Conservation (phyloP, 1,140 invertebrate genomes). For the Scaptomyza graminum region DNA sequence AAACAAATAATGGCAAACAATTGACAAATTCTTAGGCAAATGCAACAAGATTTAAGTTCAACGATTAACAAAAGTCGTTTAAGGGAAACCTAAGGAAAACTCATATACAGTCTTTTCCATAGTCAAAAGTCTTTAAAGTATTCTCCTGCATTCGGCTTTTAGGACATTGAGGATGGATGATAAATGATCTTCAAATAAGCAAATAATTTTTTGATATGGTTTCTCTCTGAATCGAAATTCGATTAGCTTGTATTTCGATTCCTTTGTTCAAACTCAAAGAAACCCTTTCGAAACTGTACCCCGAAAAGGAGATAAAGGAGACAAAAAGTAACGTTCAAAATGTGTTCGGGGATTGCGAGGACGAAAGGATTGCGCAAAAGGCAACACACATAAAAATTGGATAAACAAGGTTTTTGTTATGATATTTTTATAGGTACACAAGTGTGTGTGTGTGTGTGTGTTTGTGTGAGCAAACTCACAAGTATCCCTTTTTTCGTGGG, state of each 20-base stretch:
- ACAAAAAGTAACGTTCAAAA: slow-evolving; percentile 55
- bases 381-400: slow-evolving; percentile 43
- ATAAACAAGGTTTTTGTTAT: slow-evolving; percentile 56
- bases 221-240: neutral
- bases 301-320: slow-evolving; percentile 26
- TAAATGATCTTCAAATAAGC: neutral
- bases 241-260: slow-evolving; percentile 20
- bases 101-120: too few relatives aligned
- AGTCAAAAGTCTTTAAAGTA: neutral
- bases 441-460: slow-evolving; percentile 24
- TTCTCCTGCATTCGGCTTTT: too few relatives aligned
- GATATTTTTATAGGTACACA: neutral
- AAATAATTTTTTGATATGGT: neutral
- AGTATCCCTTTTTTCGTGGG: slow-evolving; percentile 80
- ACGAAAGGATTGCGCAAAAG: slow-evolving; percentile 76
- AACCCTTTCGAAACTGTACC: slow-evolving; percentile 43
- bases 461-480: slow-evolving; percentile 50
- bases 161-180: slow-evolving; percentile 6
- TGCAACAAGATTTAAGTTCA: neutral
- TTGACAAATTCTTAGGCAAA: slow-evolving; percentile 51
- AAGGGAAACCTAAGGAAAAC: too few relatives aligned
- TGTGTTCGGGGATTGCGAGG: slow-evolving; percentile 57
- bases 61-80: neutral
- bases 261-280: neutral
- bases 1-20: slow-evolving; percentile 10